Conservation (phyloP, 1,140 invertebrate genomes). For the Calliopsis andreniformis region DNA sequence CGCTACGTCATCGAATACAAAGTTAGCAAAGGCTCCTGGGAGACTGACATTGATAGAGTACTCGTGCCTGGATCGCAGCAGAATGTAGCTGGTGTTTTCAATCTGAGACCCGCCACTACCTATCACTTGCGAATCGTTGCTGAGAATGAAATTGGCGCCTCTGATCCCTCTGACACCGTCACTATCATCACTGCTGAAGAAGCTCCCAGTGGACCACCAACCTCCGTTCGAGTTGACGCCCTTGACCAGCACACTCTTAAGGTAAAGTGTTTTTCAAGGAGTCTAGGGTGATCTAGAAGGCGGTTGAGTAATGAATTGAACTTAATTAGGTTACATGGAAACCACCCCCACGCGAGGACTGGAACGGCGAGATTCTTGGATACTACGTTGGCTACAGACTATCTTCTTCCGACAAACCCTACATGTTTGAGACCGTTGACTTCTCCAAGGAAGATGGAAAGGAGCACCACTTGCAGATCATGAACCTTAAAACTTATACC, state of each 20-base stretch:
- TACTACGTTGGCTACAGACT: conserved; percentile 95
- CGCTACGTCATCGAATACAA: conserved; percentile 97
- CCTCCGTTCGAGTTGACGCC: conserved; percentile 92
- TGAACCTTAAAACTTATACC: conserved; percentile 94
- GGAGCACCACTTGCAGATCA: conserved; percentile 92
- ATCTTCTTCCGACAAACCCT: conserved; percentile 93
- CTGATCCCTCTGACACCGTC: conserved; percentile 94
- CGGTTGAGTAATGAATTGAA: background rate
- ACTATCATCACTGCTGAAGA: conserved; percentile 97
- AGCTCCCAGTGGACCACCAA: conserved; percentile 92
- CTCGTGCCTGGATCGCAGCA: conserved; percentile 90
- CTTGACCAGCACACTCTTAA: conserved; percentile 95
- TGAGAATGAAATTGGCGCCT: conserved; percentile 96
- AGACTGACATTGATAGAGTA: conserved; percentile 91
- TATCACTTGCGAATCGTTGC: conserved; percentile 96
- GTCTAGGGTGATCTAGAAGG: background rate
- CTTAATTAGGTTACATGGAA: conserved; percentile 89
- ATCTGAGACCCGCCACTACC: conserved; percentile 93
- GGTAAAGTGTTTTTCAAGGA: conserved; percentile 79
- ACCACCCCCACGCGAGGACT: conserved; percentile 92
- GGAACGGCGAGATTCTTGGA: conserved; percentile 96
- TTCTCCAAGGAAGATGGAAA: conserved; percentile 95
- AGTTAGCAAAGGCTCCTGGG: conserved; percentile 92
- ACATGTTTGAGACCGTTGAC: conserved; percentile 95
- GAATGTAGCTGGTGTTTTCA: conserved; percentile 93